Percentiles rank a stretch among this genome's conserved stretches.
Conservation (phyloP, 2,797 vertebrate species). For the Mycteria americana region DNA sequence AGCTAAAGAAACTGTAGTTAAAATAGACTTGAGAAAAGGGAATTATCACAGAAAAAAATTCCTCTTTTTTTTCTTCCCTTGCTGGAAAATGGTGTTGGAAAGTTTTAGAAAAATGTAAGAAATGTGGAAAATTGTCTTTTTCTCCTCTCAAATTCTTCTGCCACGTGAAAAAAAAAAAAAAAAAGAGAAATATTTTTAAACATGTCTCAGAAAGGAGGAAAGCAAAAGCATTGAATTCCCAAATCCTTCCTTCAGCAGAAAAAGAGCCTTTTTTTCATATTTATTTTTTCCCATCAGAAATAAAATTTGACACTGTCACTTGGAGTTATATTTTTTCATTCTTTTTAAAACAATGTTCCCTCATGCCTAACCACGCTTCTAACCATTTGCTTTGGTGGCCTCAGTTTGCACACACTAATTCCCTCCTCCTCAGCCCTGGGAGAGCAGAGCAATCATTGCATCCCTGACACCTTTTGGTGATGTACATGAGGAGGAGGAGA, state of each 20-base stretch:
- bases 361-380: not conserved
- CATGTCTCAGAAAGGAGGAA: not conserved
- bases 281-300: not conserved
- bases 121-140: not conserved
- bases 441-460: not conserved
- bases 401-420: not conserved
- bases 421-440: not conserved
- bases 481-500: not conserved
- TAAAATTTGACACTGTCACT: not conserved
- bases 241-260: not conserved
- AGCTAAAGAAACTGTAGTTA: not conserved
- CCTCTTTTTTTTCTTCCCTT: not conserved
- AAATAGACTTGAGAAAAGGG: not conserved
- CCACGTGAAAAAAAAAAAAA: too few relatives aligned
- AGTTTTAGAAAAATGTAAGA: not conserved
- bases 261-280: not conserved
- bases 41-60: not conserved
- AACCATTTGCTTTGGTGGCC: not conserved
- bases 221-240: not conserved
- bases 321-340: not conserved
- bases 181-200: not conserved
- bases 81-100: not conserved
- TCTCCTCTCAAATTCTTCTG: not conserved
- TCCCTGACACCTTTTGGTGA: not conserved
- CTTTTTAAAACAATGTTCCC: not conserved